phyloP scores from a whole-genome alignment of 2,113 vertebrate species.

The Arizona elegans region DNA sequence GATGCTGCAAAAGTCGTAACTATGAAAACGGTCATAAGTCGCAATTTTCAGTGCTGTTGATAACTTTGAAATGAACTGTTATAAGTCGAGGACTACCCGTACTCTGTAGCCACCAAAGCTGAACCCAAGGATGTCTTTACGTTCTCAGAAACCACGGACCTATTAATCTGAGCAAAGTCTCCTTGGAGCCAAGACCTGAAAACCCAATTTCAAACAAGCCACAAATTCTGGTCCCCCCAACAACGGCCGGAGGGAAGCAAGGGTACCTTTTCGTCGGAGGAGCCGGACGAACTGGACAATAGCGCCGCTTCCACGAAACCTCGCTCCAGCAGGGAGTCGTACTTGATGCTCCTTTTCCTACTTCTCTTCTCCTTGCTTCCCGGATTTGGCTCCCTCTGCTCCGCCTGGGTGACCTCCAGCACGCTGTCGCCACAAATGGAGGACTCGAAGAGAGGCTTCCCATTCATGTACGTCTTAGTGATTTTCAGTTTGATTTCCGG shows the following conservation, averaged over 20 bases:
- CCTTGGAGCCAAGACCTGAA: background rate
- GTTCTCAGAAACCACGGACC: background rate
- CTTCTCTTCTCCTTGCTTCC: conserved; percentile 73
- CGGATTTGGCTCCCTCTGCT: conserved; percentile 68
- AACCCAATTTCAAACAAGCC: no score
- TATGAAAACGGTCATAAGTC: no score
- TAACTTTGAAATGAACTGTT: no score
- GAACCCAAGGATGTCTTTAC: background rate
- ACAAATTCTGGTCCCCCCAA: background rate
- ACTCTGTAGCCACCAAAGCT: background rate
- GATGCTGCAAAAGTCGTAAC: no score
- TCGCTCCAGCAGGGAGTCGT: conserved; percentile 71
- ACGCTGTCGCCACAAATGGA: conserved; percentile 79
- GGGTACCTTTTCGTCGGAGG: conserved; percentile 70
- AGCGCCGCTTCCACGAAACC: conserved; percentile 62
- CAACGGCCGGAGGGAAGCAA: background rate
- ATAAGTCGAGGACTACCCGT: no score
- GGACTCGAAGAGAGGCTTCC: conserved; percentile 82
- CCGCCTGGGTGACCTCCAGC: conserved; percentile 62
- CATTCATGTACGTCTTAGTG: conserved; percentile 87
- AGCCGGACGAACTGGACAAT: conserved; percentile 60
- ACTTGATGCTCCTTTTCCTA: conserved; percentile 76
- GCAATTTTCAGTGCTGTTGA: no score
- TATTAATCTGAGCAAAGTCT: background rate
- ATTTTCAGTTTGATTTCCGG: conserved; percentile 89